Evolutionary conservation across 2,888 invertebrate genomes (phyloP), one percentile per base, ranked within the genome.

Genomic region (Pasiphila rectangulata): DNA sequence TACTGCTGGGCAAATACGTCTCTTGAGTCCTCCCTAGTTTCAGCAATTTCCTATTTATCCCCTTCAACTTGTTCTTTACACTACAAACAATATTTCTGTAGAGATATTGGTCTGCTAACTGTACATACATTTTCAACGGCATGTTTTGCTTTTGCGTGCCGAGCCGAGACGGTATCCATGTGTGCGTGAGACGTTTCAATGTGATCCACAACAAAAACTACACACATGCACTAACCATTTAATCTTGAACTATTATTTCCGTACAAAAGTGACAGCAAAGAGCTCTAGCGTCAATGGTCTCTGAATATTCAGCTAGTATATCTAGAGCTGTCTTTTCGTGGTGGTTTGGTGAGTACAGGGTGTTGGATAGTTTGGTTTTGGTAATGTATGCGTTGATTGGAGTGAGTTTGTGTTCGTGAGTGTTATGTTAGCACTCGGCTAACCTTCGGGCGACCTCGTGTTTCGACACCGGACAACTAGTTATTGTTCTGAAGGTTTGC

Each of bases 371-470:
- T 25, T 24, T 61, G 61, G 61, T 49, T 57, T 60, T 50, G 53
- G 61, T 63, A 66, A 68, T 72, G 66, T 64, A 71, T 67, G 64
- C 63, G 57, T 49, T 61, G 63, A 71, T 67, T 69, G 71, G 69
- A 62, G 63, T 47, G 41, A 41, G 46, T 19, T 4, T 41, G 43
- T 63, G 66, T 60, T 77, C 78, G 82, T 83, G 85, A 76, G 74
- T 66, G 69, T 64, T 69, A 77, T 77, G 82, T 83, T 80, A 80
- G 78, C 76, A 70, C 71, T 79, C 75, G 75, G 70, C 66, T 87
- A 86, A 87, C 87, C 86, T 88, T 85, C 85, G 80, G 63, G 66
- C 83, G 87, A 88, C 87, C 87, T 86, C 87, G 85, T 66, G 82
- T 83, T 79, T 86, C 84, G 78, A 83, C 83, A 83, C 69, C 70